Evolutionary conservation across 2,888 invertebrate genomes (phyloP), one percentile per base, ranked within the genome.

Genomic region (Saturnia pavonia): DNA sequence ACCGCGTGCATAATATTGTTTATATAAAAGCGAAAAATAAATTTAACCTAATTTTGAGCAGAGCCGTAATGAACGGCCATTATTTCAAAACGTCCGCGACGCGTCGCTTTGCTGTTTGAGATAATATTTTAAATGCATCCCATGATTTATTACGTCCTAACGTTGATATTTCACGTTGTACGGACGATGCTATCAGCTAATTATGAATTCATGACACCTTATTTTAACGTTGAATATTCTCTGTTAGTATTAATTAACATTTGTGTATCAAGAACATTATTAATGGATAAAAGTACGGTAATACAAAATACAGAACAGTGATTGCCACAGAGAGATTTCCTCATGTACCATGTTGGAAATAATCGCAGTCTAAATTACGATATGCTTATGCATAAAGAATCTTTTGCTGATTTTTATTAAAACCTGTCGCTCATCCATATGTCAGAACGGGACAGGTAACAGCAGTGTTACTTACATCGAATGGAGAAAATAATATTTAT

Each of bases 61-160:
- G 11, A 40, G 65, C 9, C 65, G 65, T 34, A 65, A 65, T 65
- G 19, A 65, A 65, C 34, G 65, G 40, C 9, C 65, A 65, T 65
- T 65, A 65, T 65, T 65, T 65, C 12, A 34, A 54, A 40, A n/a
- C 40, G 40, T 40, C 65, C 65, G 65, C 65, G 65, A 65, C 65
- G 19, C n/a, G 65, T 65, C 65, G 16, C n/a, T 34, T 40, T 4
- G 2, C 40, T n/a, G 19, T n/a, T 12, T 65, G n/a, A 65, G 65
- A 65, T 65, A 65, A 65, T 65, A 40, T 65, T 65, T 40, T 65
- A 40, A 60, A 65, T 40, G 65, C 40, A 65, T 40, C 65, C 22
- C 34, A 16, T 65, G 65, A 65, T 65, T 65, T 65, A 65, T 65
- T 40, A 40, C 40, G 25, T 6, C 65, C 65, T 19, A n/a, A 65